These are phyloP conservation scores for Microchirus variegatus DNA, from an alignment of 2,797 vertebrate genomes.

Conservation along the genomic window DNA sequence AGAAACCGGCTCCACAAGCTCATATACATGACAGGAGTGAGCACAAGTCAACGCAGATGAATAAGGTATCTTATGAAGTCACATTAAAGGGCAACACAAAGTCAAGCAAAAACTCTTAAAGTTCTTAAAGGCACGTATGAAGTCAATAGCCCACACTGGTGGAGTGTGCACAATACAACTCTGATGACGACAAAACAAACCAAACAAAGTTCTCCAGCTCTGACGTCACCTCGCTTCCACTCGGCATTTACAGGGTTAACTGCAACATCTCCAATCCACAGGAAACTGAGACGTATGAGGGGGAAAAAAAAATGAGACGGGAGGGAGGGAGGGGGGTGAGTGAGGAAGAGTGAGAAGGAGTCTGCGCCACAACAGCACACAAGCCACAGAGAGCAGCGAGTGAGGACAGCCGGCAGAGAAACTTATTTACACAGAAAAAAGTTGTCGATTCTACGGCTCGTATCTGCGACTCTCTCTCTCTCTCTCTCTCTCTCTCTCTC, in stretches of 20 bases:
- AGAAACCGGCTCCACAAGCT: slow-evolving; percentile 21
- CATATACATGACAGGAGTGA: slow-evolving; percentile 7
- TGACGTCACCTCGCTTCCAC: slow-evolving; percentile 36
- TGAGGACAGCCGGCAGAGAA: slow-evolving; percentile 25
- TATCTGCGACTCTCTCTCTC: neutral
- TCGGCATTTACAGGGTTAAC: slow-evolving; percentile 80
- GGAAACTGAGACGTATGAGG: slow-evolving; percentile 61
- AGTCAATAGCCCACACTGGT: neutral
- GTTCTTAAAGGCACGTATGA: too few relatives aligned
- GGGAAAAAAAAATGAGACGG: slow-evolving; percentile 21
- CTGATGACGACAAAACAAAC: neutral
- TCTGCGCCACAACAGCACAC: slow-evolving; percentile 35
- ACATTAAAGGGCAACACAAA: neutral
- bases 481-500: neutral
- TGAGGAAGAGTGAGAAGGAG: slow-evolving; percentile 41
- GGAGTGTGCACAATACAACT: neutral
- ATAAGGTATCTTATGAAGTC: neutral
- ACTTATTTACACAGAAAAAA: neutral
- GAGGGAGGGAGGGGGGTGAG: slow-evolving; percentile 31
- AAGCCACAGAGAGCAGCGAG: slow-evolving; percentile 19
- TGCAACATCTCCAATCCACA: slow-evolving; percentile 48
- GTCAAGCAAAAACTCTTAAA: too few relatives aligned
- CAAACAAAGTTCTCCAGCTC: slow-evolving; percentile 1
- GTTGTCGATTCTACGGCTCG: neutral
- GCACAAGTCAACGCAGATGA: neutral